Evolutionary conservation across 2,113 vertebrate genomes (phyloP).

Genomic region (Ophiodon elongatus): DNA sequence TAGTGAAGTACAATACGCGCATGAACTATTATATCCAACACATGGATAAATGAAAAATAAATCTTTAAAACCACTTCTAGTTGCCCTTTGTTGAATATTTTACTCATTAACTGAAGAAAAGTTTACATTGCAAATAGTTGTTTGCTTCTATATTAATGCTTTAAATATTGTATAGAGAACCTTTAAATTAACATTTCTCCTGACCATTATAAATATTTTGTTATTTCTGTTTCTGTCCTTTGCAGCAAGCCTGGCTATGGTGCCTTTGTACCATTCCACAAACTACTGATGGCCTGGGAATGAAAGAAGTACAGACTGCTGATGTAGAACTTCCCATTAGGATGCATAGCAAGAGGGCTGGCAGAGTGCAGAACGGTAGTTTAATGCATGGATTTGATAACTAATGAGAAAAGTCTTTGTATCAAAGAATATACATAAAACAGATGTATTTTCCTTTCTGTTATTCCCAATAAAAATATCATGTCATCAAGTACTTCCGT

Average conservation of each 20-base stretch:
- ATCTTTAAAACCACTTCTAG: not conserved
- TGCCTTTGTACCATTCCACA: slow-evolving; percentile 84
- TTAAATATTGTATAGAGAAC: not conserved
- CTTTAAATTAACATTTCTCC: not conserved
- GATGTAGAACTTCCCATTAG: not conserved
- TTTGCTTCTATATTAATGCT: not conserved
- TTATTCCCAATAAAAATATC: slow-evolving; percentile 23
- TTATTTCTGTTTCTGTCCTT: slow-evolving; percentile 13
- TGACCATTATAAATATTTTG: not conserved
- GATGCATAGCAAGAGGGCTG: not conserved
- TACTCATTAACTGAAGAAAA: not conserved
- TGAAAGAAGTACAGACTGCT: slow-evolving; percentile 45
- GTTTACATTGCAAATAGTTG: not conserved
- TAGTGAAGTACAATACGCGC: not conserved
- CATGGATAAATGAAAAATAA: not conserved
- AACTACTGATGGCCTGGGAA: slow-evolving; percentile 87
- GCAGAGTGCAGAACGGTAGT: slow-evolving; percentile 4
- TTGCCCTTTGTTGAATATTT: not conserved
- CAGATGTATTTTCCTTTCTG: not conserved
- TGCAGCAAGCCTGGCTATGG: slow-evolving; percentile 81
- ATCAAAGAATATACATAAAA: slow-evolving; percentile 4
- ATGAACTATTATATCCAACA: accelerated
- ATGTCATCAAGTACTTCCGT: not conserved
- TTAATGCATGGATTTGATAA: slow-evolving; percentile 1
- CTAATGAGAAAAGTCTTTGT: not conserved